A percentile compares a stretch with the other conserved stretches of the same genome.
These are phyloP conservation scores for Balearica regulorum DNA, from an alignment of 2,797 vertebrate genomes.

Conservation along the genomic window DNA sequence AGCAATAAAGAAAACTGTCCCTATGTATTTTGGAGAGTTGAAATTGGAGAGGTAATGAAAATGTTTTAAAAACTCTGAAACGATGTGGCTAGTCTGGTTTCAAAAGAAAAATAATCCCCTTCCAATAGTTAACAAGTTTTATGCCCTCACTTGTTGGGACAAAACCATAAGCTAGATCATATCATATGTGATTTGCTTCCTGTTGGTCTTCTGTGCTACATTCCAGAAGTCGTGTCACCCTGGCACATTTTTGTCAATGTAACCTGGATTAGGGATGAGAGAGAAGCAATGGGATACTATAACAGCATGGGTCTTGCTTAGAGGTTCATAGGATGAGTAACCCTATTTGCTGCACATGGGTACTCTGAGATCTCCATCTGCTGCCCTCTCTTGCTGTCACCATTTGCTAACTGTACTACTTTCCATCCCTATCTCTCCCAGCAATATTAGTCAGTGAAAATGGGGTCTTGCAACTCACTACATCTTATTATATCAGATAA, in stretches of 20 bases:
- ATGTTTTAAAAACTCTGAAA: neutral
- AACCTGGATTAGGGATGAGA: neutral
- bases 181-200: neutral
- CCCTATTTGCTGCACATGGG: neutral
- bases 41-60: neutral
- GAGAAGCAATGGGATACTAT: neutral
- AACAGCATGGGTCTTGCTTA: neutral
- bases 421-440: neutral
- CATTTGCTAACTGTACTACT: neutral
- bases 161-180: neutral
- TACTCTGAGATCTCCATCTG: neutral
- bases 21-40: neutral
- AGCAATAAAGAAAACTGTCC: neutral
- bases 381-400: neutral
- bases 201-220: neutral
- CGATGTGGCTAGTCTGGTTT: neutral
- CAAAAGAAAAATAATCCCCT: neutral
- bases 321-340: neutral
- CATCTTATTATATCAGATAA: neutral
- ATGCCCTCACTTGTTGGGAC: neutral
- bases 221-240: neutral
- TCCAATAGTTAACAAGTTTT: neutral
- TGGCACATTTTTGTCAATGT: neutral
- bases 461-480: neutral
- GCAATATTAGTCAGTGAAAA: neutral